phyloP scores from a whole-genome alignment of 2,888 invertebrate species.

The Rhamnusium bicolor region DNA sequence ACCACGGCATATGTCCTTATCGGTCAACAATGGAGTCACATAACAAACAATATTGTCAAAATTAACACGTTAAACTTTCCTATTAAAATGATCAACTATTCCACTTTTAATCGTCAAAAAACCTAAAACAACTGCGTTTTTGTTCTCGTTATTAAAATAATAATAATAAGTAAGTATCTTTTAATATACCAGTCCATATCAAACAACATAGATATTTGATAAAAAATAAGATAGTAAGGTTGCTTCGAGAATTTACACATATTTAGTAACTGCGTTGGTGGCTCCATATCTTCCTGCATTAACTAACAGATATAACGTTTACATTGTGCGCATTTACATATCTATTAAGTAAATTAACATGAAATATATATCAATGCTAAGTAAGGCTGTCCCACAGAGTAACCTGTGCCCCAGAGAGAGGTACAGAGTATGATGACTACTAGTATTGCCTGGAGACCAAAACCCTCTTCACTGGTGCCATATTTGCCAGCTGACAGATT shows the following conservation, averaged over 20 bases:
- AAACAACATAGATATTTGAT: too few species aligned
- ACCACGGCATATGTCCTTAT: too few species aligned
- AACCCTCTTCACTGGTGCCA: slow-evolving; percentile 25
- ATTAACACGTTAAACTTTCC: too few species aligned
- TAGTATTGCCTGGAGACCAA: slow-evolving; percentile 9
- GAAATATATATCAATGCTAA: slow-evolving; percentile 21
- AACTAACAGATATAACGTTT: slow-evolving; percentile 4
- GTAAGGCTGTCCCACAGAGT: slow-evolving; percentile 10
- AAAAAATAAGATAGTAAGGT: too few species aligned
- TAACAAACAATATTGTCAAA: too few species aligned
- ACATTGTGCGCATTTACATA: slow-evolving; percentile 14
- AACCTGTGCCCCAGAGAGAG: slow-evolving; percentile 8
- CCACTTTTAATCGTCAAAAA: too few species aligned
- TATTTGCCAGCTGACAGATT: slow-evolving; percentile 20
- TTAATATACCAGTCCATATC: too few species aligned
- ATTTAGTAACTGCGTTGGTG: not conserved
- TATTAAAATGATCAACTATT: too few species aligned
- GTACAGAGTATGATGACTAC: slow-evolving; percentile 9
- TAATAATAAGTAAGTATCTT: too few species aligned
- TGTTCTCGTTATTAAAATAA: too few species aligned
- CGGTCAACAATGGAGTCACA: too few species aligned
- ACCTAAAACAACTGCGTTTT: too few species aligned
- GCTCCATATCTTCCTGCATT: not conserved
- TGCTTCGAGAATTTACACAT: not conserved
- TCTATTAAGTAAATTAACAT: slow-evolving; percentile 20